Evolutionary conservation across 2,888 invertebrate species (phyloP).

Genomic region (Macrosiphum euphorbiae): DNA sequence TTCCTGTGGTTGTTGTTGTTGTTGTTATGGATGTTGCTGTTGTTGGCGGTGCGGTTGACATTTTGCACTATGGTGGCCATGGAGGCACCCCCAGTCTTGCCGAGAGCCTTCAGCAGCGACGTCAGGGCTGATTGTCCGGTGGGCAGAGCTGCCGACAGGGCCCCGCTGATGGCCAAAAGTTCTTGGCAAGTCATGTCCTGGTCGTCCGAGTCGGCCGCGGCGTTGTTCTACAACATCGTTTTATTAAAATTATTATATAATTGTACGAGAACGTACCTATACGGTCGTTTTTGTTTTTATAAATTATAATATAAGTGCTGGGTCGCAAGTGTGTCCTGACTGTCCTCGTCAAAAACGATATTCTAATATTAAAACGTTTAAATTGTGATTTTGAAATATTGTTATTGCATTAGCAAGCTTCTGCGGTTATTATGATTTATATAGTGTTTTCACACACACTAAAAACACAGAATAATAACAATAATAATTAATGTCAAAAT

Average conservation of each 20-base stretch:
- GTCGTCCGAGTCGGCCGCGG: constrained; percentile 63
- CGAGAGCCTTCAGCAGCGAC: constrained; percentile 84
- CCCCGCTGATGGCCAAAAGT: constrained; percentile 90
- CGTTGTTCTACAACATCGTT: background rate
- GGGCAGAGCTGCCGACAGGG: constrained; percentile 90
- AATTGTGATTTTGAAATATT: background rate
- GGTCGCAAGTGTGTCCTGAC: background rate
- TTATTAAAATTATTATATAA: background rate
- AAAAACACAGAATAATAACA: background rate
- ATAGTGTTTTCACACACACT: background rate
- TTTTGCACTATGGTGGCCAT: constrained; percentile 49
- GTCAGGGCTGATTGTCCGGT: constrained; percentile 83
- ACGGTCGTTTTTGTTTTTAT: background rate
- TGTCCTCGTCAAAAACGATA: background rate
- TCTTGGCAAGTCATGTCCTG: constrained; percentile 88
- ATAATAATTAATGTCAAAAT: background rate
- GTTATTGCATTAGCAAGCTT: background rate
- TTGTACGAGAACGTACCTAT: background rate
- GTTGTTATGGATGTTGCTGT: constrained; percentile 24
- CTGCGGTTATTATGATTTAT: background rate
- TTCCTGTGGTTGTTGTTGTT: background rate
- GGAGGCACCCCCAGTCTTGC: constrained; percentile 73
- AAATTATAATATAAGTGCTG: background rate
- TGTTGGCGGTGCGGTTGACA: constrained; percentile 40
- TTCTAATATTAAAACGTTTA: background rate